Base-by-base conservation (phyloP, 2,888 invertebrate species). In the Pachliopta kotzebuea region DNA sequence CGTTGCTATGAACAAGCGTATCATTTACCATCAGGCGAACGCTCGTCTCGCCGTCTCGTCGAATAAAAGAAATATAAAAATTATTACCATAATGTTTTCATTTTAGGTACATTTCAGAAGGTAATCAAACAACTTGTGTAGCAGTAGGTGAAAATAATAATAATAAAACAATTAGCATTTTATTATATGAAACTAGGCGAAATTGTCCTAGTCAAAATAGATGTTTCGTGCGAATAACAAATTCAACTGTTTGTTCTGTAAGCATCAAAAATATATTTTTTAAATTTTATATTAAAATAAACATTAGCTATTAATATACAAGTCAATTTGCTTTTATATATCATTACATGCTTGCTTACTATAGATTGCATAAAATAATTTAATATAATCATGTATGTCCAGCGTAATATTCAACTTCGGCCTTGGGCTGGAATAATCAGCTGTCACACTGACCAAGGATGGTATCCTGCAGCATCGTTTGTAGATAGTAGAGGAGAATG, bases 401-500 rank as follows among this genome's bases (percentile, higher is more conserved):
- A 45, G 45, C 4, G n/a, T 45, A 45, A 52, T 53, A 45, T 45
- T 3, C 67, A 80, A 8, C 69, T 71, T 52, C 79, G 75, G 2
- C 79, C 86, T 42, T 95, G 95, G 94, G 93, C 93, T 69, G 96
- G 96, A 37, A 92, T 93, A 23, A 92, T 96, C 20, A 94, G 94
- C 52, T 96, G 96, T 74, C 93, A 94, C 54, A 91, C 93, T 14
- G 86, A 89, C 8, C 83, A 82, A 42, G 95, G 94, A 23, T 96
- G 96, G 96, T 95, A 94, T 78, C 95, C 96, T 0, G 93, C 94
- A 6, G 95, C 95, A 0, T 88, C 95, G 11, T 96, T 94, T 74
- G 85, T 92, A 18, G 94, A 94, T 63, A 86, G 90, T 53, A 85
- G 90, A 71, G 93, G 94, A 45, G 92, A 86, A 62, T 95, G 94